Evolutionary conservation across 2,113 vertebrate genomes (phyloP).

Genomic region (Trinectes maculatus): DNA sequence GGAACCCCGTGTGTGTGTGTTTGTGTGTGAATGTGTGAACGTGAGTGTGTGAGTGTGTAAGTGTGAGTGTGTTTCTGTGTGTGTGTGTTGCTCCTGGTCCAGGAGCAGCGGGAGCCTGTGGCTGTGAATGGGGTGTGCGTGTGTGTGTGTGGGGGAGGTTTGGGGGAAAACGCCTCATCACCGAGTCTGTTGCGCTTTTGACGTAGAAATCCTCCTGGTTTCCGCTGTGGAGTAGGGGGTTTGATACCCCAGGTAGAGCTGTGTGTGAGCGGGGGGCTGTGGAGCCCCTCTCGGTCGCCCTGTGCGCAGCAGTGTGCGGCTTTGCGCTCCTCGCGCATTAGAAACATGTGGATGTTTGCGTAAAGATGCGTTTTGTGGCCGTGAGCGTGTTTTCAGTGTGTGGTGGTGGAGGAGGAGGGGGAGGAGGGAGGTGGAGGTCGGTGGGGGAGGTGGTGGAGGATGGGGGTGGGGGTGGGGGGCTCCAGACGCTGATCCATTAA

Average conservation of each 20-base stretch:
- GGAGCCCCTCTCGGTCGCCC: neutral
- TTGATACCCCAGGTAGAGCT: too few species aligned
- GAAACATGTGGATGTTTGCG: neutral
- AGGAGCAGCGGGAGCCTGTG: constrained; percentile 17
- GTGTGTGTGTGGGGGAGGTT: neutral
- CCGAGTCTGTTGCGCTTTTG: too few species aligned
- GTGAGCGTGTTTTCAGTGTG: constrained; percentile 30
- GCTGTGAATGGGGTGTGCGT: too few species aligned
- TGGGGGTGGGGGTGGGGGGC: constrained; percentile 47
- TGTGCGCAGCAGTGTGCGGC: too few species aligned
- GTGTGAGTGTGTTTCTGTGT: constrained; percentile 3
- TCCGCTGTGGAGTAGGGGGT: too few species aligned
- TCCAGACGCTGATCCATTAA: constrained; percentile 76
- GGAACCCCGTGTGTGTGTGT: neutral
- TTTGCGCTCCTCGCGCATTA: too few species aligned
- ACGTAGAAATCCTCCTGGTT: too few species aligned
- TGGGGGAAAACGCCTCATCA: constrained; percentile 1
- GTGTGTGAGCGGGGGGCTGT: neutral
- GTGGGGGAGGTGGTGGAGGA: neutral
- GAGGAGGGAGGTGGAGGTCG: constrained; percentile 9
- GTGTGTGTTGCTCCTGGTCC: neutral
- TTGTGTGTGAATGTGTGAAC: neutral
- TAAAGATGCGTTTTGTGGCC: constrained; percentile 17
- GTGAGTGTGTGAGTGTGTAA: neutral
- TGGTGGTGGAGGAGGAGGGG: constrained; percentile 11